Base-by-base conservation (phyloP, 2,797 vertebrate genomes). In the Gobionotothen gibberifrons region DNA sequence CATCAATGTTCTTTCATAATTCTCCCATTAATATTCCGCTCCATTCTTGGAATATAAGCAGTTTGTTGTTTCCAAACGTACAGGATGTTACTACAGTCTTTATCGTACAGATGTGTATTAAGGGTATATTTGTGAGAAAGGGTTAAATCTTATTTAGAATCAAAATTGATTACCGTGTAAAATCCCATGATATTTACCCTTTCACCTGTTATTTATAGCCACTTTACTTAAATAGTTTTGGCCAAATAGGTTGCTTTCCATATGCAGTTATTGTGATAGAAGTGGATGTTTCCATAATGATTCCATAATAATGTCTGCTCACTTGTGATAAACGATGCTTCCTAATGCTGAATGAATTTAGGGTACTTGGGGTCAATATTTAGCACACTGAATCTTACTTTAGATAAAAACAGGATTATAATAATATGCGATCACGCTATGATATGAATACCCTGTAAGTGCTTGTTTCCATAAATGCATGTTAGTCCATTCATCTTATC, bases 401-500 rank as follows among this genome's bases (percentile, higher is more conserved):
- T 78, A 84, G 87, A 81, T 88, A 69, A 85, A 36, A 90, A 86
- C 52, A 63, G 65, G 71, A 85, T 86, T 85, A 82, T 77, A 85
- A 84, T 71, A 57, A 79, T 72, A 85, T 82, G 78, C 78, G 84
- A 69, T 81, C 75, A 85, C 71, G 79, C 67, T 78, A 22, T 75
- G 61, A 84, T 87, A 87, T 90, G 85, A 89, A 88, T 83, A 87
- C 65, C 68, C 78, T 47, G 46, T 85, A 85, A 91, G 90, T 90
- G 87, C 83, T 89, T 84, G 76, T 93, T 91, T 91, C 91, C 89
- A 90, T 91, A 92, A 93, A 90, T 88, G 62, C 79, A 87, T 83
- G 84, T 72, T 84, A 85, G 85, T 82, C 83, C 84, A 90, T 92
- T 83, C 26, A 84, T 93, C 91, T 91, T 91, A 40, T 80, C 69